Evolutionary conservation across 1,140 invertebrate species (phyloP), one percentile per base, ranked within the genome.

Genomic region (Caerostris darwini): DNA sequence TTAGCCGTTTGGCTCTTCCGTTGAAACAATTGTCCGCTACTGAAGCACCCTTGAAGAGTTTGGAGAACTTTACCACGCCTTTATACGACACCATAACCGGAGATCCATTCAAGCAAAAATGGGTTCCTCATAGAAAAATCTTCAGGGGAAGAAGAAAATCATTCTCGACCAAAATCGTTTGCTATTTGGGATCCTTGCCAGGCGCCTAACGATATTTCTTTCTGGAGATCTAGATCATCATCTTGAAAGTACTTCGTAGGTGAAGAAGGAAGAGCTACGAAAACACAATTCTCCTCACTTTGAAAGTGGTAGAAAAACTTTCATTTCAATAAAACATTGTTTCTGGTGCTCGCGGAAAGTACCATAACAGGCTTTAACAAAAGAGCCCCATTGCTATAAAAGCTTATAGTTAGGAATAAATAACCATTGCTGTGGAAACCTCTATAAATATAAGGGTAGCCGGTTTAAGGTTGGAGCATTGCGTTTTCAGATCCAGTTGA

Each of bases 261-360:
- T 7, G 57, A 54, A 85, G 57, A 85, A 57, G 82, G 82, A 85
- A 85, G 82, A 85, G 82, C 82, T 57, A 85, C 19, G 82, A 85
- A 85, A 85, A 85, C 82, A 85, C 82, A 85, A 85, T 85, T 77
- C 34, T 19, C 10, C 34, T 34, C 14, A 53, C 3, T 53, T n/a
- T 77, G 71, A 50, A 77, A 34, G 34, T 8, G 19, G 19, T 8
- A 50, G 19, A 71, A 77, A 77, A 77, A 77, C 7, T 7, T 77
- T n/a, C n/a, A n/a, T n/a, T n/a, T n/a, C n/a, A n/a, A n/a, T n/a
- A n/a, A n/a, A n/a, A n/a, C 34, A 34, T 34, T 34, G 34, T 34
- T 34, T 34, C 34, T 34, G 34, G 34, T 0, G 34, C 34, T 34
- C 34, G 2, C 34, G 0, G 34, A 34, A 0, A 34, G 34, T 0